A percentile compares a stretch with the other conserved stretches of the same genome.
Conservation (phyloP, 1,140 invertebrate genomes). For the Cherax quadricarinatus region DNA sequence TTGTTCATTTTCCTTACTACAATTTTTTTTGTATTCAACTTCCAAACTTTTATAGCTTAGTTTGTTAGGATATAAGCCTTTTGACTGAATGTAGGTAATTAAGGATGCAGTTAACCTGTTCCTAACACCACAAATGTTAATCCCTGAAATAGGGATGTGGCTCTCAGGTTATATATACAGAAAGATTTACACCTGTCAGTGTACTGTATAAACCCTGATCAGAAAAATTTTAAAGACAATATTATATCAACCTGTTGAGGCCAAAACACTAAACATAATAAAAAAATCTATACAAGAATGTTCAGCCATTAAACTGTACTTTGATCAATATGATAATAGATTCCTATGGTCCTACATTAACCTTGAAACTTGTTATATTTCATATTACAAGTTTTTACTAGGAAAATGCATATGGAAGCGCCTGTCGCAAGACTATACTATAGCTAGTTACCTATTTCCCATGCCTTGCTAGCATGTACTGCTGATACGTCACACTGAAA, state of each 20-base stretch:
- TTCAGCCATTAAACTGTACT: not conserved
- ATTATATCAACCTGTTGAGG: not conserved
- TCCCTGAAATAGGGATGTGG: too few relatives aligned
- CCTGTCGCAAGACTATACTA: not conserved
- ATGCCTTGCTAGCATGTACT: not conserved
- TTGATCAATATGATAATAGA: not conserved
- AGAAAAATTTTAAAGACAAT: not conserved
- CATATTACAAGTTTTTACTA: not conserved
- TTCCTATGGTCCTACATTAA: not conserved
- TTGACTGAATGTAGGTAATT: too few relatives aligned
- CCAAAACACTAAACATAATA: not conserved
- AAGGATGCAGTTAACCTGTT: too few relatives aligned
- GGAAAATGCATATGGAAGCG: not conserved
- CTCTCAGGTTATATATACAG: too few relatives aligned
- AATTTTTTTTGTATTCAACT: too few relatives aligned
- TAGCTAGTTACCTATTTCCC: not conserved
- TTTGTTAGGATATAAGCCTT: too few relatives aligned
- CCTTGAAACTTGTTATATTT: not conserved
- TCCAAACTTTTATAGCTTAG: too few relatives aligned
- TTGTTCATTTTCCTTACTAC: not conserved
- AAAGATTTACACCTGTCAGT: too few relatives aligned
- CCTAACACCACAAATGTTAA: too few relatives aligned
- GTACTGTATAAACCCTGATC: too few relatives aligned
- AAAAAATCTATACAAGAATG: not conserved
- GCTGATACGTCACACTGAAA: not conserved